phyloP scores from a whole-genome alignment of 2,888 invertebrate genomes.

The Magallana nippona region DNA sequence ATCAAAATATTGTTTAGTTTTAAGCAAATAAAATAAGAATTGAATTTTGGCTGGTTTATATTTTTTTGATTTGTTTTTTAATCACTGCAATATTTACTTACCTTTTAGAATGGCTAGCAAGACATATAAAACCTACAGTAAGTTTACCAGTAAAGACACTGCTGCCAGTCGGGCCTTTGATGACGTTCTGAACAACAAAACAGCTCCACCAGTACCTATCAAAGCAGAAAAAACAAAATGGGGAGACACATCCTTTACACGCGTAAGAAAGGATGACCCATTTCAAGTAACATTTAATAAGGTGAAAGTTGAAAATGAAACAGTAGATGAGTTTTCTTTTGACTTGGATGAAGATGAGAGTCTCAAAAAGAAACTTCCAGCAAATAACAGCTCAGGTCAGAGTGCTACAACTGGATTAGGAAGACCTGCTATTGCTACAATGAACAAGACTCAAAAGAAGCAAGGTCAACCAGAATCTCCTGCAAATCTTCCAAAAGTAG shows the following conservation, averaged over 20 bases:
- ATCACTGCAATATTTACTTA: not conserved
- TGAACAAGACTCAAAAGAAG: constrained; percentile 42
- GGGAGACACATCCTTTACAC: constrained; percentile 74
- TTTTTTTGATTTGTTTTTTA: too few relatives aligned
- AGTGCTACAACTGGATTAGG: constrained; percentile 42
- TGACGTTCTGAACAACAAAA: constrained; percentile 64
- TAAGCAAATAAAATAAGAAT: not conserved
- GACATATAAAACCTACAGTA: constrained; percentile 68
- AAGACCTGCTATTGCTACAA: constrained; percentile 49
- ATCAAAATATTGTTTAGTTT: not conserved
- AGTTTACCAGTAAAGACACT: constrained; percentile 57
- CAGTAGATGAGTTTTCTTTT: constrained; percentile 73
- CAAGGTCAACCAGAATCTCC: constrained; percentile 35
- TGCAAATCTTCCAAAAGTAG: constrained; percentile 10
- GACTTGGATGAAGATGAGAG: constrained; percentile 67
- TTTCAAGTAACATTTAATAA: constrained; percentile 57
- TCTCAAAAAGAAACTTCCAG: constrained; percentile 54
- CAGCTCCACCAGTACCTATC: constrained; percentile 48
- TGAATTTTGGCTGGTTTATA: not conserved
- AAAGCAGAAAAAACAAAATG: constrained; percentile 69
- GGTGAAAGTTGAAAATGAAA: constrained; percentile 59
- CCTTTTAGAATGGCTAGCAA: constrained; percentile 48
- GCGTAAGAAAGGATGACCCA: constrained; percentile 63
- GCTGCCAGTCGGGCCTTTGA: constrained; percentile 69
- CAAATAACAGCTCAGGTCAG: constrained; percentile 40